Conservation (phyloP, 2,888 invertebrate species). For the Salpingus planirostris region DNA sequence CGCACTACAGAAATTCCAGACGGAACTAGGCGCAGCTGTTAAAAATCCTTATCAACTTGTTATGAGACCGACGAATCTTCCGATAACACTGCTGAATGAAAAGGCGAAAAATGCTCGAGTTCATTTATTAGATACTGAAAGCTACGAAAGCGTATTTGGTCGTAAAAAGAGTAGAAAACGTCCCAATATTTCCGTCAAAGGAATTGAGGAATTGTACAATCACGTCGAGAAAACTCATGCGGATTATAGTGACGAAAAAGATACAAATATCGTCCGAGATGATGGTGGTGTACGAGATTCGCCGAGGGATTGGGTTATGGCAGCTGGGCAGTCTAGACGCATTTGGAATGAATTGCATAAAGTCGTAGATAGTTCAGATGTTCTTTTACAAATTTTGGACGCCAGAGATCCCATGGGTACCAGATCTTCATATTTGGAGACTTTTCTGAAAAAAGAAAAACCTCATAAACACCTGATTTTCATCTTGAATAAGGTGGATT, state of each 20-base stretch:
- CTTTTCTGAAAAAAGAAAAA: slow-evolving; percentile 88
- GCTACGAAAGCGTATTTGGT: slow-evolving; percentile 90
- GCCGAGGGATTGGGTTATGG: slow-evolving; percentile 89
- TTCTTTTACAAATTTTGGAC: slow-evolving; percentile 91
- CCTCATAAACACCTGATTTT: slow-evolving; percentile 96
- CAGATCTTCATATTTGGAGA: slow-evolving; percentile 84
- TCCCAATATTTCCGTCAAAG: slow-evolving; percentile 68
- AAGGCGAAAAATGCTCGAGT: slow-evolving; percentile 82
- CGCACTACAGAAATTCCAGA: slow-evolving; percentile 82
- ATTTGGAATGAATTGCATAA: slow-evolving; percentile 99
- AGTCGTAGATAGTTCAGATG: slow-evolving; percentile 98
- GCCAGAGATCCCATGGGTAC: slow-evolving; percentile 97
- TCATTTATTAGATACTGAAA: slow-evolving; percentile 92
- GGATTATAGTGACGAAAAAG: slow-evolving; percentile 73
- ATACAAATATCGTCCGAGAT: slow-evolving; percentile 74
- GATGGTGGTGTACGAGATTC: slow-evolving; percentile 71
- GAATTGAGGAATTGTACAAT: slow-evolving; percentile 69
- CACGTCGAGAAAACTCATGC: slow-evolving; percentile 62
- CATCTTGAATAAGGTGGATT: slow-evolving; percentile 91
- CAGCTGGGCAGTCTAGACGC: slow-evolving; percentile 90
- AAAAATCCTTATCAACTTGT: slow-evolving; percentile 97
- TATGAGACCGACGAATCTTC: slow-evolving; percentile 92
- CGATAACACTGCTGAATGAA: slow-evolving; percentile 89
- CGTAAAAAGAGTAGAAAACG: slow-evolving; percentile 87
- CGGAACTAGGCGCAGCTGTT: slow-evolving; percentile 87